These are phyloP conservation scores for Pangasius macronema DNA, from an alignment of 2,797 vertebrate genomes.

Conservation along the genomic window DNA sequence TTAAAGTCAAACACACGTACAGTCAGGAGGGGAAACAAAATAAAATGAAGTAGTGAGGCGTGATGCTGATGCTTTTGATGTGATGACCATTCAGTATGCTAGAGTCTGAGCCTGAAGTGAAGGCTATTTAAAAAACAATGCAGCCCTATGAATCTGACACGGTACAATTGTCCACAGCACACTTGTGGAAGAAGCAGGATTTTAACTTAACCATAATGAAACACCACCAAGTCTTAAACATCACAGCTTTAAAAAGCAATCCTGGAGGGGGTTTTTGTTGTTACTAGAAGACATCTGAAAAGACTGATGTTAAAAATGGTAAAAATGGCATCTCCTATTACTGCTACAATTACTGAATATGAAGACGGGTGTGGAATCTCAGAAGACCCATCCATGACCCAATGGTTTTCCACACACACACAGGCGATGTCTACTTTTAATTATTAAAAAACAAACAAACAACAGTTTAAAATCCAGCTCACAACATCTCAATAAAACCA, in stretches of 20 bases:
- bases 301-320: not conserved
- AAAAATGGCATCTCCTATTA: not conserved
- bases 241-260: not conserved
- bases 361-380: not conserved
- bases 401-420: not conserved
- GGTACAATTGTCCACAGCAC: not conserved
- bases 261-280: not conserved
- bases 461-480: not conserved
- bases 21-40: not conserved
- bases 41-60: not conserved
- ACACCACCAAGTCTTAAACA: not conserved
- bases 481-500: not conserved
- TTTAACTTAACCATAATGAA: not conserved
- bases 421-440: no score
- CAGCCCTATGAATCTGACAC: not conserved
- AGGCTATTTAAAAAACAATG: not conserved
- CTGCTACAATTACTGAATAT: not conserved
- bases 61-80: not conserved
- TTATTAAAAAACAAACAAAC: not conserved
- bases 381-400: not conserved
- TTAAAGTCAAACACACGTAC: not conserved
- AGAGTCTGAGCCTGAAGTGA: not conserved
- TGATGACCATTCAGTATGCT: not conserved
- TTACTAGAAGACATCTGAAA: not conserved
- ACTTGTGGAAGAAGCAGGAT: constrained; percentile 22